Evolutionary conservation across 2,888 invertebrate species (phyloP).

Genomic region (Ctena decussata): DNA sequence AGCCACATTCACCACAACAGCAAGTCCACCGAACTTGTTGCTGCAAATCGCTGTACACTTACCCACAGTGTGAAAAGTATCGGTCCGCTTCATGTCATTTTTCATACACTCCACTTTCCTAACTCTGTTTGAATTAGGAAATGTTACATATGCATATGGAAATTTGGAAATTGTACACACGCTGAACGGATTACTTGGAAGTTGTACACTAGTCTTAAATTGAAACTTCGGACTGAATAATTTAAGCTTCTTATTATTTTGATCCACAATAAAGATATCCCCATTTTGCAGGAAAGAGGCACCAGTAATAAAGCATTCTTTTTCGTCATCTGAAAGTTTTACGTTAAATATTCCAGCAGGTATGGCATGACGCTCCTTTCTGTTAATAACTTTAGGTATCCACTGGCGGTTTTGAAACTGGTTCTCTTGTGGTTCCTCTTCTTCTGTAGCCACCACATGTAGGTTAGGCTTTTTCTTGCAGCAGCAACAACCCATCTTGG

Average conservation of each 20-base stretch:
- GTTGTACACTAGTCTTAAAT: constrained; percentile 45
- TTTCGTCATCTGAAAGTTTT: constrained; percentile 50
- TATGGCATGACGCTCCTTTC: constrained; percentile 40
- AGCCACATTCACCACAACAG: constrained; percentile 46
- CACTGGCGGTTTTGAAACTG: constrained; percentile 52
- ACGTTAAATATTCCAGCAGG: constrained; percentile 46
- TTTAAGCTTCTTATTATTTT: constrained; percentile 57
- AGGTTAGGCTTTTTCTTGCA: constrained; percentile 11
- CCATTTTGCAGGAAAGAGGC: constrained; percentile 54
- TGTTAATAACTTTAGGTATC: constrained; percentile 49
- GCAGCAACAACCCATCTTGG: constrained; percentile 26
- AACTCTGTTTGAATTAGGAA: constrained; percentile 51
- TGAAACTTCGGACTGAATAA: constrained; percentile 45
- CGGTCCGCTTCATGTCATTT: constrained; percentile 45
- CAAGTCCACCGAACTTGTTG: constrained; percentile 57
- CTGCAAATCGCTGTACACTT: constrained; percentile 59
- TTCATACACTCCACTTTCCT: constrained; percentile 41
- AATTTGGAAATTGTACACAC: constrained; percentile 32
- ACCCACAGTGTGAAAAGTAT: constrained; percentile 50
- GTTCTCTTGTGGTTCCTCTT: constrained; percentile 26
- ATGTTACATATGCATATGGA: constrained; percentile 53
- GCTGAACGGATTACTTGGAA: constrained; percentile 43
- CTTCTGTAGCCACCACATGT: constrained; percentile 28
- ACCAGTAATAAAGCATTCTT: constrained; percentile 54
- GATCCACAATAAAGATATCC: constrained; percentile 54